phyloP scores from a whole-genome alignment of 2,888 invertebrate genomes.

The Drosophila leonis region DNA sequence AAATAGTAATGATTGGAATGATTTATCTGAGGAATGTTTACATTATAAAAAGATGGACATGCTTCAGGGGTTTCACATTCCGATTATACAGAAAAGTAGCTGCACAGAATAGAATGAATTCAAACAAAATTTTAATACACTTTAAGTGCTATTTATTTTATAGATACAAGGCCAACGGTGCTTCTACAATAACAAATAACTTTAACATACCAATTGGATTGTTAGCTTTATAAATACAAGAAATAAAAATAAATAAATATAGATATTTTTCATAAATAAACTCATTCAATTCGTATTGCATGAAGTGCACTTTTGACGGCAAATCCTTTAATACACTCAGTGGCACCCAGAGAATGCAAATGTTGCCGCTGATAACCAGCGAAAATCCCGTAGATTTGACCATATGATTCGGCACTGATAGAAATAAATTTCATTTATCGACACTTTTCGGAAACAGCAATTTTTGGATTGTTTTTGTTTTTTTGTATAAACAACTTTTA shows the following conservation, averaged over 20 bases:
- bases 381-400: conserved; percentile 42
- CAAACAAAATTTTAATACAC: neutral
- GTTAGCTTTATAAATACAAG: neutral
- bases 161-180: neutral
- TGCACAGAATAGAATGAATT: neutral
- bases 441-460: conserved; percentile 38
- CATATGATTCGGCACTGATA: conserved; percentile 53
- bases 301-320: conserved; percentile 4
- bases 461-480: conserved; percentile 9
- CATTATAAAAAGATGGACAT: too few species aligned
- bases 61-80: neutral
- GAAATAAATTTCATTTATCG: conserved; percentile 72
- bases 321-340: conserved; percentile 40
- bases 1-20: too few species aligned
- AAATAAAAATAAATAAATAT: neutral
- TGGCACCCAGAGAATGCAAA: conserved; percentile 32
- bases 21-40: too few species aligned
- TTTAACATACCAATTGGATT: neutral
- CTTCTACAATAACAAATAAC: neutral
- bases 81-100: neutral
- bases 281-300: neutral
- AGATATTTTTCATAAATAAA: neutral
- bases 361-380: conserved; percentile 34
- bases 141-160: neutral
- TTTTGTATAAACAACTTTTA: conserved; percentile 54